Percentiles rank a stretch among this genome's conserved stretches.
Evolutionary conservation across 2,113 vertebrate species (phyloP).

Genomic region (Irena cyanogastra): DNA sequence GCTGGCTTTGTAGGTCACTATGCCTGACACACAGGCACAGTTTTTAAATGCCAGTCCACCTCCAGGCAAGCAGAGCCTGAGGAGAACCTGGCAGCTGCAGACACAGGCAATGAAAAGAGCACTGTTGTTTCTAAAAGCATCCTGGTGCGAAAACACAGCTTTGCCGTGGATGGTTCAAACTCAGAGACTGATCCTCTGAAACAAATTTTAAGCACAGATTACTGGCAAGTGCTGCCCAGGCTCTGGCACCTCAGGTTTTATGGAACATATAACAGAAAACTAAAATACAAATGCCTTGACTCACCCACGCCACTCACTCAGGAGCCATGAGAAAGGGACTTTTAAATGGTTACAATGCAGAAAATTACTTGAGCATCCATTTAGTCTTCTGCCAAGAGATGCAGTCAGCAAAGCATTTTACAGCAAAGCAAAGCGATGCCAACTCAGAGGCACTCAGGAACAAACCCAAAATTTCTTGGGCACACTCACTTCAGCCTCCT

Average conservation of each 20-base stretch:
- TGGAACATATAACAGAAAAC: not conserved
- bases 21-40: not conserved
- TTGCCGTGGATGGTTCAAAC: not conserved
- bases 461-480: not conserved
- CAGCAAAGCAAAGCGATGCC: not conserved
- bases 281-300: not conserved
- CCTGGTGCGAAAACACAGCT: not conserved
- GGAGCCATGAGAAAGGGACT: not conserved
- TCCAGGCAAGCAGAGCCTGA: not conserved
- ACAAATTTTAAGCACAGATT: not conserved
- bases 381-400: not conserved
- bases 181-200: not conserved
- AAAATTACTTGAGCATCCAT: not conserved
- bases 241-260: not conserved
- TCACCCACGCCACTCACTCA: not conserved
- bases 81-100: not conserved
- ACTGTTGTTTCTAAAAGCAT: not conserved
- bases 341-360: not conserved
- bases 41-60: not conserved
- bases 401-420: not conserved
- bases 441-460: not conserved
- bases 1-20: constrained; percentile 14
- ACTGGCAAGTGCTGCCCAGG: not conserved
- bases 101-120: not conserved
- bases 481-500: not conserved